Evolutionary conservation across 2,113 vertebrate genomes (phyloP).

Genomic region (Chaetodon trifascialis): DNA sequence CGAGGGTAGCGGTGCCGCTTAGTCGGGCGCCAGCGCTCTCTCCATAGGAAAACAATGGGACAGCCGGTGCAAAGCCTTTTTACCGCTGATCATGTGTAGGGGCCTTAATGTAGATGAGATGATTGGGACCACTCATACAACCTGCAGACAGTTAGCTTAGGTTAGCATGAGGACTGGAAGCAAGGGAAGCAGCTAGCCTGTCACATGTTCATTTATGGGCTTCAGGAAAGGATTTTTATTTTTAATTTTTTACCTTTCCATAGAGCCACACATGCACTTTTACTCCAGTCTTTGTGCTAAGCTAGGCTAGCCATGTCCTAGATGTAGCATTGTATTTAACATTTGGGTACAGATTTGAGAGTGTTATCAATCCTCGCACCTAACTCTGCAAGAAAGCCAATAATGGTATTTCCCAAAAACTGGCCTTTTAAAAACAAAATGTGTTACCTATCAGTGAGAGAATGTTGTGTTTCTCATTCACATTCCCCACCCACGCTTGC

Average conservation of each 20-base stretch:
- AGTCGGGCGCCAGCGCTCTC: too few relatives aligned
- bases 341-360: background rate
- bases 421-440: too few relatives aligned
- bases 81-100: too few relatives aligned
- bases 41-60: too few relatives aligned
- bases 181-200: background rate
- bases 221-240: background rate
- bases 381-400: background rate
- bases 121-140: background rate
- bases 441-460: background rate
- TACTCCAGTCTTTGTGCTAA: background rate
- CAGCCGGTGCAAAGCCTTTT: too few relatives aligned
- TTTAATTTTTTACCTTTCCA: too few relatives aligned
- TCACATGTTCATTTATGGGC: background rate
- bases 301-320: background rate
- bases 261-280: background rate
- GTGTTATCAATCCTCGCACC: background rate
- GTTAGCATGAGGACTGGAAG: background rate
- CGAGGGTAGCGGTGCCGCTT: too few relatives aligned
- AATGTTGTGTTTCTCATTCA: slow-evolving; percentile 2
- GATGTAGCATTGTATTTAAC: background rate
- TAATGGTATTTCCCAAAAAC: background rate
- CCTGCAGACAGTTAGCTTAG: background rate
- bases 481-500: background rate
- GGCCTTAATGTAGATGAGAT: too few relatives aligned